These are phyloP conservation scores for Drosophila neonasuta DNA, from an alignment of 2,888 invertebrate species.

Conservation along the genomic window DNA sequence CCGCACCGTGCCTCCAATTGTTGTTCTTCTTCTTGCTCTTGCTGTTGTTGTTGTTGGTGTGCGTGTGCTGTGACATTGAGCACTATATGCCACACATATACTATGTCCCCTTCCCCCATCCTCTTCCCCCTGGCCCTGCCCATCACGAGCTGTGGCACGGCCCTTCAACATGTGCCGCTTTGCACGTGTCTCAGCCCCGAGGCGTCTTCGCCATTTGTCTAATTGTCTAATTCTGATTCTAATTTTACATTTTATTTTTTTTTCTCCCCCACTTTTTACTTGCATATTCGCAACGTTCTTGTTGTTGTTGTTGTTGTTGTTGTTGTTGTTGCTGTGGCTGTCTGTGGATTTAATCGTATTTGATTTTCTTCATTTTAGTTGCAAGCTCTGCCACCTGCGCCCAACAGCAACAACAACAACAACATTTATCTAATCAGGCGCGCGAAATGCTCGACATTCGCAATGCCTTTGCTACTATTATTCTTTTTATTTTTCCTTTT, in stretches of 20 bases:
- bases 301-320: slow-evolving; percentile 5
- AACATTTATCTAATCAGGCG: slow-evolving; percentile 69
- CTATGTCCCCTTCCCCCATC: slow-evolving; percentile 9
- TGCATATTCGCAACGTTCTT: slow-evolving; percentile 22
- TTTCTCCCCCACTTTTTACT: slow-evolving; percentile 13
- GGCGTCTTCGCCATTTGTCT: slow-evolving; percentile 62
- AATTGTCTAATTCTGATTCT: slow-evolving; percentile 70
- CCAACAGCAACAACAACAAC: background rate
- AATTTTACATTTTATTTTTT: slow-evolving; percentile 59
- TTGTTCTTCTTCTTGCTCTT: background rate
- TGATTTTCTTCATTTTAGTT: slow-evolving; percentile 25
- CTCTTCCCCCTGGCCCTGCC: background rate
- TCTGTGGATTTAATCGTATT: slow-evolving; percentile 52
- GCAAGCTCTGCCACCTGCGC: background rate
- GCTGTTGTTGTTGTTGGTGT: background rate
- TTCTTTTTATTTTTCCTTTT: slow-evolving; percentile 15
- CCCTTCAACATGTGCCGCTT: slow-evolving; percentile 33
- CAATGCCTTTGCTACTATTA: slow-evolving; percentile 33
- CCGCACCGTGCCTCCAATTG: slow-evolving; percentile 37
- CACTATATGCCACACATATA: slow-evolving; percentile 33
- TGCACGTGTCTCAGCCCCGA: slow-evolving; percentile 48
- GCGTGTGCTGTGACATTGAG: slow-evolving; percentile 63
- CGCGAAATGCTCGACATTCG: slow-evolving; percentile 61
- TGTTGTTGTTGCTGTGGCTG: background rate
- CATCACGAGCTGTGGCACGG: background rate